phyloP scores from a whole-genome alignment of 2,888 invertebrate genomes.

The Autographa pulchrina region DNA sequence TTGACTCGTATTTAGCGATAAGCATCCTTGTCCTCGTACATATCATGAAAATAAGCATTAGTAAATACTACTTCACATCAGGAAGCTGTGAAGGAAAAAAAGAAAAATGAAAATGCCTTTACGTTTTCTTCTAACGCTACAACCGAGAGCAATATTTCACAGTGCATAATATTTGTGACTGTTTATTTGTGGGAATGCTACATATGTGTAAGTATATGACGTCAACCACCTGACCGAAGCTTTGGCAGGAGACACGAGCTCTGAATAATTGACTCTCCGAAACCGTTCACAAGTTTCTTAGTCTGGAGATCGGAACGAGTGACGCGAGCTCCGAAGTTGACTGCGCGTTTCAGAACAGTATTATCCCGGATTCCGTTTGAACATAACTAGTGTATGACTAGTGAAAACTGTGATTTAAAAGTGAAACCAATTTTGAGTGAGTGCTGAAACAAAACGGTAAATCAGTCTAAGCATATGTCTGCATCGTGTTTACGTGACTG shows the following conservation, averaged over 20 bases:
- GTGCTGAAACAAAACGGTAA: slow-evolving; percentile 42
- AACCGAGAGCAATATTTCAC: slow-evolving; percentile 75
- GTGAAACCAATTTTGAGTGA: slow-evolving; percentile 38
- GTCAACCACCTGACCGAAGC: slow-evolving; percentile 85
- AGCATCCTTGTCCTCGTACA: not conserved
- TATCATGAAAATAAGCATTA: not conserved
- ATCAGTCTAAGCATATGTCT: slow-evolving; percentile 1
- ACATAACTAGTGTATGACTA: slow-evolving; percentile 57
- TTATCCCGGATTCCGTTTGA: slow-evolving; percentile 58
- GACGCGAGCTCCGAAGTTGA: slow-evolving; percentile 70
- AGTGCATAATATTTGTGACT: slow-evolving; percentile 76
- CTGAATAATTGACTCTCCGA: slow-evolving; percentile 85
- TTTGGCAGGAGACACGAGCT: slow-evolving; percentile 87
- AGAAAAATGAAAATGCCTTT: slow-evolving; percentile 18
- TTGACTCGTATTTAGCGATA: not conserved
- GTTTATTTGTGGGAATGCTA: slow-evolving; percentile 73
- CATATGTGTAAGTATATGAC: slow-evolving; percentile 77
- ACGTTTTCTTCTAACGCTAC: slow-evolving; percentile 69
- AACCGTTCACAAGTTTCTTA: slow-evolving; percentile 83
- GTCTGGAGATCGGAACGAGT: slow-evolving; percentile 83
- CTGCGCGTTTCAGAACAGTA: slow-evolving; percentile 58
- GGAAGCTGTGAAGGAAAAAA: not conserved
- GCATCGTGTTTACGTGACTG: slow-evolving; percentile 56
- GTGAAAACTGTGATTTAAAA: slow-evolving; percentile 50
- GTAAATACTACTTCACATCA: not conserved